Evolutionary conservation across 2,888 invertebrate species (phyloP), one percentile per base, ranked within the genome.

Genomic region (Cheilosia pagana): DNA sequence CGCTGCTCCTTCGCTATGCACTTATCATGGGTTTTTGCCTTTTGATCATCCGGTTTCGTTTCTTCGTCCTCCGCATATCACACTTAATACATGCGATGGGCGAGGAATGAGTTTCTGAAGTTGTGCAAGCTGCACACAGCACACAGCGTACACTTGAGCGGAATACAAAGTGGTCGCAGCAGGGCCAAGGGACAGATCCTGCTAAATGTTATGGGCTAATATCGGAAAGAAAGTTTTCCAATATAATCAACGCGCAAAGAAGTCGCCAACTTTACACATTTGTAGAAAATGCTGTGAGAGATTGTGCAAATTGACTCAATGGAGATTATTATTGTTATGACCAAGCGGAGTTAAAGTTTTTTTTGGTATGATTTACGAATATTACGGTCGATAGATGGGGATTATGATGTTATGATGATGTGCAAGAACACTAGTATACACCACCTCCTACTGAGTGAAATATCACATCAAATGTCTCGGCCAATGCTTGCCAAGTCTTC

Each of bases 181-280:
- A 3, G 16, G 35, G 31, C 10, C 28, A 14, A 1, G 31, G 63
- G 25, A 25, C 23, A 67, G 50, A 57, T 78, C 83, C 74, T 74
- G 63, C 74, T 74, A 74, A 79, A 59, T 79, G 78, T 79, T 74
- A 83, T 83, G 74, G 74, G 62, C 83, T 83, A 70, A 79, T 79
- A 79, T 83, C 53, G 68, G 41, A 79, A 83, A 83, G 41, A 79
- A 83, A 83, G 83, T 83, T 83, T 83, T 83, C 68, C 74, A 83
- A 83, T 83, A 79, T 83, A 79, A 79, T 83, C 74, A 83, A 83
- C 83, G 82, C 10, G 48, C 63, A 50, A 57, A 68, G 67, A 83
- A 68, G 72, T 63, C 79, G 68, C 50, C 35, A 83, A 83, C 78
- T 79, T 83, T 83, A 70, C 79, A 83, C 79, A 83, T 83, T 83